phyloP scores from a whole-genome alignment of 2,113 vertebrate genomes.

The Podiceps cristatus region DNA sequence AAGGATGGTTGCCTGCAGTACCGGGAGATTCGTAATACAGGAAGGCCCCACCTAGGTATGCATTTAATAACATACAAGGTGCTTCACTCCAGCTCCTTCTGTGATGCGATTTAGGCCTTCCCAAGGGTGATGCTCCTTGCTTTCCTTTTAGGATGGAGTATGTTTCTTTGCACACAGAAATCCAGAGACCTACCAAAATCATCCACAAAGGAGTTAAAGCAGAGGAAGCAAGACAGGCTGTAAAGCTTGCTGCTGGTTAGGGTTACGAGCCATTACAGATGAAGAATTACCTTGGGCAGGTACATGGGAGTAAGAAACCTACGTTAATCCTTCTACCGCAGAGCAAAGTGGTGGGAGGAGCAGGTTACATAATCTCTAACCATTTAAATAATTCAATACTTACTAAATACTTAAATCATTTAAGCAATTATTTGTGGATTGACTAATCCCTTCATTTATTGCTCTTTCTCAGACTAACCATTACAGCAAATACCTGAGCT shows the following conservation, averaged over 20 bases:
- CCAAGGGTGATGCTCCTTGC: neutral
- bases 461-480: neutral
- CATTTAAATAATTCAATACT: conserved; percentile 33
- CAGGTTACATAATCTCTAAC: neutral
- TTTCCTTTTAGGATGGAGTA: neutral
- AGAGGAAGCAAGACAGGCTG: neutral
- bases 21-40: neutral
- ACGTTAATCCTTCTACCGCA: neutral
- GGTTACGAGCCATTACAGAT: neutral
- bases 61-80: neutral
- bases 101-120: neutral
- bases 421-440: conserved; percentile 23
- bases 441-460: neutral
- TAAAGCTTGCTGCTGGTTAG: neutral
- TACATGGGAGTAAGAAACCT: neutral
- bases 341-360: neutral
- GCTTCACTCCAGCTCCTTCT: neutral
- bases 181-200: neutral
- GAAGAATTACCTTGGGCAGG: neutral
- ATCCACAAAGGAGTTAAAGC: neutral
- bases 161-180: neutral
- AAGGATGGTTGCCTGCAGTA: neutral
- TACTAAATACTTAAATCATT: conserved; percentile 27
- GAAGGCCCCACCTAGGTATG: neutral
- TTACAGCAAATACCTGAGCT: neutral